phyloP scores from a whole-genome alignment of 2,797 vertebrate species.

The Mus caroli region DNA sequence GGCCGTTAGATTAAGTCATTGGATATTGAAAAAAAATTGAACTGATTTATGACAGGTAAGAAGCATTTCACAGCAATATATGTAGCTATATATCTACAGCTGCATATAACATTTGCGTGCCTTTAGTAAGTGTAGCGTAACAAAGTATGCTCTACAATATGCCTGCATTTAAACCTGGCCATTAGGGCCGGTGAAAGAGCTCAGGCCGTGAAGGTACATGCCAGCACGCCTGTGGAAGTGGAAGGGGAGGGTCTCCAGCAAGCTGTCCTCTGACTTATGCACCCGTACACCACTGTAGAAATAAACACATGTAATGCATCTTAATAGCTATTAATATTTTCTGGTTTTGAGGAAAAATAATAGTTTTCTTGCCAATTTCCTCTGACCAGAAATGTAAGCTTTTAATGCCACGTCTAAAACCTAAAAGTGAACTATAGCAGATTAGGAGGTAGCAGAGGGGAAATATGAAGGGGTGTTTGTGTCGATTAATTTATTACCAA shows the following conservation, averaged over 20 bases:
- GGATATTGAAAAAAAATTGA: not conserved
- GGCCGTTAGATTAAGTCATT: not conserved
- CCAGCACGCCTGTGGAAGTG: not conserved
- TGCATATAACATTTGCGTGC: not conserved
- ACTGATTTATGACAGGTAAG: not conserved
- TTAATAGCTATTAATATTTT: not conserved
- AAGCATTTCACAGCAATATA: not conserved
- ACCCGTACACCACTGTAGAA: not conserved
- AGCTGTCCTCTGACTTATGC: not conserved
- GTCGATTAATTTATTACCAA: not conserved
- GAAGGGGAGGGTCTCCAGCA: too few species aligned
- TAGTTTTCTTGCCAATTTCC: slow-evolving; percentile 42
- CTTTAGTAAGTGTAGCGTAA: not conserved
- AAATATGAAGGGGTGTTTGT: not conserved
- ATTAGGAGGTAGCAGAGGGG: not conserved
- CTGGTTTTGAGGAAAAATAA: not conserved
- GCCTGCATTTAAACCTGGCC: slow-evolving; percentile 24
- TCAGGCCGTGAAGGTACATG: too few species aligned
- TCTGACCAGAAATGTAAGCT: not conserved
- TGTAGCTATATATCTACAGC: not conserved
- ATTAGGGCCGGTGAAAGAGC: not conserved
- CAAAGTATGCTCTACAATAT: slow-evolving; percentile 34
- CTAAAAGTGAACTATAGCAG: not conserved
- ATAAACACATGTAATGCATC: not conserved
- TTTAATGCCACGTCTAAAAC: slow-evolving; percentile 13